Evolutionary conservation across 2,888 invertebrate species (phyloP).

Genomic region (Tenthredo scrophulariae): DNA sequence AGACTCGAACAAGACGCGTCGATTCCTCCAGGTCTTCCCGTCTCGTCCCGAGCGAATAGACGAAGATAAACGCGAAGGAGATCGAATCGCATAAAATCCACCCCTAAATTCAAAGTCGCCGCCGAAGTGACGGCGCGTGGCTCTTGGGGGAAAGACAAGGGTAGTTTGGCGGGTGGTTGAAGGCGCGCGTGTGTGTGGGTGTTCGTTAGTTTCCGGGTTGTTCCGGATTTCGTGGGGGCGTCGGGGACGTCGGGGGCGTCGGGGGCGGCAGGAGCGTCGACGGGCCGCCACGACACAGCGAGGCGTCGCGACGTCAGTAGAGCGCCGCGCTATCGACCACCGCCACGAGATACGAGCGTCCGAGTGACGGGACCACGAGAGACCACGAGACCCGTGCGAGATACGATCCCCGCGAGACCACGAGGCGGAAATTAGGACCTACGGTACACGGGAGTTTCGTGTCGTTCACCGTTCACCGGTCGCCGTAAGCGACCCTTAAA

Average conservation of each 20-base stretch:
- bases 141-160: slow-evolving; percentile 64
- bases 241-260: slow-evolving; percentile 60
- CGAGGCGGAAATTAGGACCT: slow-evolving; percentile 38
- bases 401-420: slow-evolving; percentile 51
- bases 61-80: background rate
- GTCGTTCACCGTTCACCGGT: slow-evolving; percentile 17
- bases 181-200: slow-evolving; percentile 56
- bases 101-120: slow-evolving; percentile 42
- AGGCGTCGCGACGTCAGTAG: slow-evolving; percentile 79
- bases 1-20: background rate
- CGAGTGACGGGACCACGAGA: slow-evolving; percentile 58
- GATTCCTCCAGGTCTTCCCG: background rate
- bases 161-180: slow-evolving; percentile 66
- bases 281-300: slow-evolving; percentile 79
- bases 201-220: slow-evolving; percentile 77
- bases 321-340: slow-evolving; percentile 77
- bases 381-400: slow-evolving; percentile 57
- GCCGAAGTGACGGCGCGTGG: slow-evolving; percentile 37
- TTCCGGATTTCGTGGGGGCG: slow-evolving; percentile 73
- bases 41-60: background rate
- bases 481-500: background rate
- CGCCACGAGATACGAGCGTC: slow-evolving; percentile 69
- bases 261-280: slow-evolving; percentile 70
- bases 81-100: background rate
- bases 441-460: slow-evolving; percentile 12